Conservation (phyloP, 2,113 vertebrate genomes). For the Loxodonta africana region DNA sequence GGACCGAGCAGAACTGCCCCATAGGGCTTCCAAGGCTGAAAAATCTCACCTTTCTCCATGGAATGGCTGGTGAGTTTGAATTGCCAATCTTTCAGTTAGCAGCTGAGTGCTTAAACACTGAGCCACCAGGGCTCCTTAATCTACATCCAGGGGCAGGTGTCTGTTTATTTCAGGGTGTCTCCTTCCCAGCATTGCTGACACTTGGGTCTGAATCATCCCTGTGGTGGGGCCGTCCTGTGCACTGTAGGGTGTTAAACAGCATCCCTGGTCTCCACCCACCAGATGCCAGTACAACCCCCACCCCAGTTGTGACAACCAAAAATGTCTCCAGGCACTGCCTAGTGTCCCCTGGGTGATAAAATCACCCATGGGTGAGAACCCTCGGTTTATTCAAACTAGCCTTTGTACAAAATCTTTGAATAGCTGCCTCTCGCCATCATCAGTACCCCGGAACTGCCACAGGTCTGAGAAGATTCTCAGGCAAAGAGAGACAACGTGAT, state of each 20-base stretch:
- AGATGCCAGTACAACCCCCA: no score
- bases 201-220: no score
- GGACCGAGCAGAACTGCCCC: no score
- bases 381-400: neutral
- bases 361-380: neutral
- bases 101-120: no score
- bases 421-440: slow-evolving; percentile 62
- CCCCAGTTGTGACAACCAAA: neutral
- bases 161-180: neutral
- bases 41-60: no score
- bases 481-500: slow-evolving; percentile 68
- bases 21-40: no score
- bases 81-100: no score
- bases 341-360: neutral
- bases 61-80: no score
- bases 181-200: neutral
- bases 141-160: fast-evolving
- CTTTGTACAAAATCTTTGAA: slow-evolving; percentile 63
- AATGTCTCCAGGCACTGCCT: no score
- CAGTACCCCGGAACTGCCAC: slow-evolving; percentile 70
- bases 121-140: no score
- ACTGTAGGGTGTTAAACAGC: neutral
- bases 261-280: no score
- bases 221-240: neutral
- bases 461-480: slow-evolving; percentile 69